phyloP scores from a whole-genome alignment of 2,888 invertebrate genomes.

The Drosophila helvetica region DNA sequence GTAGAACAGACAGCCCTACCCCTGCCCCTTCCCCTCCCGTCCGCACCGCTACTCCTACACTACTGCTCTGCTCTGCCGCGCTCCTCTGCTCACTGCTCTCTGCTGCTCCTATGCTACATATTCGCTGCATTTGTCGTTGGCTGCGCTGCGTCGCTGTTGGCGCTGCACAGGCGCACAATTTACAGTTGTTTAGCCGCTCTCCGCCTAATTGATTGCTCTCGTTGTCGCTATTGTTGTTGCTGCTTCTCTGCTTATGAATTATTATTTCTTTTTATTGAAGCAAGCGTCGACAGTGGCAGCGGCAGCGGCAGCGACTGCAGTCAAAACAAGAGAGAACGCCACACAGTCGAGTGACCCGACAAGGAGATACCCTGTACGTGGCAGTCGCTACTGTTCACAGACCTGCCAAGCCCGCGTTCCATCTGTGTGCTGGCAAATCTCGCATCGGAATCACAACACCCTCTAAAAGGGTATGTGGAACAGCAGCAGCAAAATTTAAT shows the following conservation, averaged over 20 bases:
- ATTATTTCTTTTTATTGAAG: constrained; percentile 76
- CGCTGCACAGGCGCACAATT: constrained; percentile 62
- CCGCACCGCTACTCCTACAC: neutral
- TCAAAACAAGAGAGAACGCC: constrained; percentile 13
- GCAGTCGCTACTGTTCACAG: too few relatives aligned
- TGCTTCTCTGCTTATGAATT: constrained; percentile 62
- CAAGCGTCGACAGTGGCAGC: constrained; percentile 43
- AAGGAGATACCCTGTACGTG: neutral
- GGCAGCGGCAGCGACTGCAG: constrained; percentile 59
- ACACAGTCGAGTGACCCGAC: neutral
- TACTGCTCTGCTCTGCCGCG: neutral
- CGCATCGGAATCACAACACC: neutral
- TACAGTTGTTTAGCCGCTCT: constrained; percentile 57
- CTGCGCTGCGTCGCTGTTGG: constrained; percentile 38
- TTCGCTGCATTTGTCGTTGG: constrained; percentile 9
- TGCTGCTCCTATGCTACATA: neutral
- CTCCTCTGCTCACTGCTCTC: neutral
- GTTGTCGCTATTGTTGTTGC: constrained; percentile 29
- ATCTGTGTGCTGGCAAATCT: too few relatives aligned
- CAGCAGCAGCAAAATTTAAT: constrained; percentile 19
- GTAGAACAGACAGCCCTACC: constrained; percentile 50
- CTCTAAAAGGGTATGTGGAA: neutral
- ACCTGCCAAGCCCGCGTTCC: neutral
- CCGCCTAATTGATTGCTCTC: constrained; percentile 65
- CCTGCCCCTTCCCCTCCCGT: neutral